Base-by-base conservation (phyloP, 1,140 invertebrate species). In the Homarus americanus region DNA sequence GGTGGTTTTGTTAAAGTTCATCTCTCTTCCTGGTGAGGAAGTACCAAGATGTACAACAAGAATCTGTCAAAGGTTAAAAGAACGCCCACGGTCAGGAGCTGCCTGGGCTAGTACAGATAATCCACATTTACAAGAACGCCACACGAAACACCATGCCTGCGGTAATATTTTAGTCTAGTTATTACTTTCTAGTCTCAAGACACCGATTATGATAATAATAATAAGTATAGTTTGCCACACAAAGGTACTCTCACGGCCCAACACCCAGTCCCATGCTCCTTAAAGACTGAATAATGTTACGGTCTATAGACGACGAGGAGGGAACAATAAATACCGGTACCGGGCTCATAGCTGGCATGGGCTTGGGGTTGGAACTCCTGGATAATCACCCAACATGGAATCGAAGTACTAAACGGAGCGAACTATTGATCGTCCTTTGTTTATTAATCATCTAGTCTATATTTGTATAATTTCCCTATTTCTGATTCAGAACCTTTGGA, bases 111-210 rank as follows among this genome's bases (percentile, higher is more conserved):
- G n/a, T 32, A 69, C 63, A 32, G 63, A 32, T 49, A 44, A 12
- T 79, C 1, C n/a, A 44, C 15, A 79, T 2, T 36, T 78, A 49
- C 44, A 28, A 69, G 63, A 28, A 69, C 63, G 63, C 63, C 63
- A 69, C 63, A 69, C n/a, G n/a, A 88, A 88, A 88, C 86, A 88
- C 86, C 86, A 88, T 88, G 86, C 86, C 86, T 88, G 86, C 76
- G 49, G 36, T 88, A 88, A 88, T 88, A 88, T 78, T 88, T n/a
- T 88, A 88, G 79, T 53, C 36, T 82, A 79, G 66, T 82, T 36
- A 44, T 82, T 86, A 80, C 69, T 76, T 32, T 76, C 53, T 53
- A 58, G 72, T 69, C 83, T 86, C 49, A 75, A 76, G 69, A 86
- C 83, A 86, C 73, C 72, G 44, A 80, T 66, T 32, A 82, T 72